Conservation (phyloP, 64 coral and sea anemone genomes). For the Montipora efflorescens region DNA sequence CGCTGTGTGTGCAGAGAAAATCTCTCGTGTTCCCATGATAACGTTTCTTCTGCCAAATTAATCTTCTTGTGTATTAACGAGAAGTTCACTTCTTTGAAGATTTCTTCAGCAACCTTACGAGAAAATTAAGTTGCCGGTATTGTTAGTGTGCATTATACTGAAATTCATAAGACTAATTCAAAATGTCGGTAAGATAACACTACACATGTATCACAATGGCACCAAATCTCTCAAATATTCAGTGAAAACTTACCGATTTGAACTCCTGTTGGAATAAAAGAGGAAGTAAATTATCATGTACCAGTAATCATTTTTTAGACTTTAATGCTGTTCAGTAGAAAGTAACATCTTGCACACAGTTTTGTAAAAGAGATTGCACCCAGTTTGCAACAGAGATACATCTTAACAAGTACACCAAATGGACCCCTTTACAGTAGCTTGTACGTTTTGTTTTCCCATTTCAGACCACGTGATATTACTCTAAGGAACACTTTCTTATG, state of each 20-base stretch:
- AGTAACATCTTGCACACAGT: too few species aligned
- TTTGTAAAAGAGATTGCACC: too few species aligned
- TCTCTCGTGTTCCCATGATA: constrained; percentile 95
- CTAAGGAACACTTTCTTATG: too few species aligned
- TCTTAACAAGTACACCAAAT: too few species aligned
- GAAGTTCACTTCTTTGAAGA: constrained; percentile 90
- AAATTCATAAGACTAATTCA: background rate
- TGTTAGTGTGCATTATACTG: background rate
- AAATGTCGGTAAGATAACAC: too few species aligned
- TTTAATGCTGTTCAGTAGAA: too few species aligned
- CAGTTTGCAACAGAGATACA: too few species aligned
- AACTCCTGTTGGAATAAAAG: constrained; percentile 42
- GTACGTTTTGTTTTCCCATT: too few species aligned
- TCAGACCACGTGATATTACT: too few species aligned
- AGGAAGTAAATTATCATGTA: background rate
- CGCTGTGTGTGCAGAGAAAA: constrained; percentile 94
- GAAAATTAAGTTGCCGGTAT: background rate
- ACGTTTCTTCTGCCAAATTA: constrained; percentile 88
- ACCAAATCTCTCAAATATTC: background rate
- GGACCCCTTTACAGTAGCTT: too few species aligned
- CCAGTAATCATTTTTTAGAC: too few species aligned
- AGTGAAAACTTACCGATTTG: constrained; percentile 22
- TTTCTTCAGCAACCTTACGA: constrained; percentile 70
- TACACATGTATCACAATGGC: too few species aligned
- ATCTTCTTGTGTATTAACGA: constrained; percentile 93